Percentiles rank a stretch among this genome's conserved stretches.
Evolutionary conservation across 2,113 vertebrate genomes (phyloP).

Genomic region (Odocoileus virginianus): DNA sequence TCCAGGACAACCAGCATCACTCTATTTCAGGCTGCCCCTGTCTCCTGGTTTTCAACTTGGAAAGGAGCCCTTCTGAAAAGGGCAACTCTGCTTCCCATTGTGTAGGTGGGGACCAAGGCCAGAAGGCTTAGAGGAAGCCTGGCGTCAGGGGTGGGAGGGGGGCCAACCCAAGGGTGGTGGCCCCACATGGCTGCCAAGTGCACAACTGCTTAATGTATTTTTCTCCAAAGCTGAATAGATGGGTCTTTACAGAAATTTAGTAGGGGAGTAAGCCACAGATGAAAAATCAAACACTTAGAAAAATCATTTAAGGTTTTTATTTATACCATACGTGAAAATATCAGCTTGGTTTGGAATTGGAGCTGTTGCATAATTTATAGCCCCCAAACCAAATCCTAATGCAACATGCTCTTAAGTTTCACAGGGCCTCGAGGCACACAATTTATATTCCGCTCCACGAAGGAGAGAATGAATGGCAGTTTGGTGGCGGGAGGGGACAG

Average conservation of each 20-base stretch:
- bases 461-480: conserved; percentile 56
- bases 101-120: neutral
- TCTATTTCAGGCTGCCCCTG: accelerated
- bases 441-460: conserved; percentile 64
- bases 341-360: neutral
- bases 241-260: conserved; percentile 15
- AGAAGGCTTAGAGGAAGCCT: neutral
- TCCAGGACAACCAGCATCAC: accelerated
- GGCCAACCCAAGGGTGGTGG: accelerated
- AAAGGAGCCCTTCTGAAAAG: neutral
- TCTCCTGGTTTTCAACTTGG: neutral
- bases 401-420: conserved; percentile 31
- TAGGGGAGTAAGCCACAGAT: neutral
- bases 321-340: conserved; percentile 44
- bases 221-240: conserved; percentile 24
- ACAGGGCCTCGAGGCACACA: conserved; percentile 60
- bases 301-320: conserved; percentile 67
- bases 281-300: conserved; percentile 57
- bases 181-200: accelerated
- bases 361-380: conserved; percentile 70
- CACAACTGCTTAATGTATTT: neutral
- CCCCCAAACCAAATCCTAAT: conserved; percentile 28
- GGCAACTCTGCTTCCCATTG: neutral
- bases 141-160: accelerated
- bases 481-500: conserved; percentile 32